Base-by-base conservation (phyloP, 2,888 invertebrate genomes). In the Encarsia formosa region DNA sequence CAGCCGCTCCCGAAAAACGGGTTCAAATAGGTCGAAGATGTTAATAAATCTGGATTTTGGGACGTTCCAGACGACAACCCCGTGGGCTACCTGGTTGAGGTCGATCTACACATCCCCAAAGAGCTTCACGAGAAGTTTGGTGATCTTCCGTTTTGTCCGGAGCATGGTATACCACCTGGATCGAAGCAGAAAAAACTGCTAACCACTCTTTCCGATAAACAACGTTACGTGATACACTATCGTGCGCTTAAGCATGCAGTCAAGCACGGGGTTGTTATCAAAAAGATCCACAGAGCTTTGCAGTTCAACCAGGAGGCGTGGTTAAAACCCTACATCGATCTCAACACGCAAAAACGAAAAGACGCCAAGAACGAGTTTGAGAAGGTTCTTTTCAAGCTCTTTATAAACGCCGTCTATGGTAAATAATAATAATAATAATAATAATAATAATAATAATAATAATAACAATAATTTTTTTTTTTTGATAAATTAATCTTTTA, bases 151-250 rank as follows among this genome's bases (percentile, higher is more conserved):
- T n/a, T n/a, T n/a, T n/a, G n/a, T n/a, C n/a, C n/a, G n/a, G n/a
- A n/a, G n/a, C n/a, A n/a, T n/a, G n/a, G n/a, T n/a, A n/a, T n/a
- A n/a, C n/a, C n/a, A n/a, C n/a, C n/a, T n/a, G n/a, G n/a, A n/a
- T n/a, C n/a, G n/a, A 54, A 48, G 43, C n/a, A 49, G n/a, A 22
- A 47, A 5, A 67, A 65, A 57, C 52, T 68, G 6, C 34, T 66
- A 23, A 56, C 64, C 9, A 66, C 62, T 24, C 32, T 66, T 3
- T 34, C 47, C n/a, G 23, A 54, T 20, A 68, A 67, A 47, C 20
- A 43, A 22, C 59, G 56, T 32, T 71, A 73, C 56, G 54, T 71
- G 4, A 58, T 70, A n/a, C 67, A 71, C 57, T 68, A 70, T 56
- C 40, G 58, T 20, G 67, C 64, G 45, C 59, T 74, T 29, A 60